Evolutionary conservation across 2,888 invertebrate species (phyloP).

Genomic region (Micropterix aruncella): DNA sequence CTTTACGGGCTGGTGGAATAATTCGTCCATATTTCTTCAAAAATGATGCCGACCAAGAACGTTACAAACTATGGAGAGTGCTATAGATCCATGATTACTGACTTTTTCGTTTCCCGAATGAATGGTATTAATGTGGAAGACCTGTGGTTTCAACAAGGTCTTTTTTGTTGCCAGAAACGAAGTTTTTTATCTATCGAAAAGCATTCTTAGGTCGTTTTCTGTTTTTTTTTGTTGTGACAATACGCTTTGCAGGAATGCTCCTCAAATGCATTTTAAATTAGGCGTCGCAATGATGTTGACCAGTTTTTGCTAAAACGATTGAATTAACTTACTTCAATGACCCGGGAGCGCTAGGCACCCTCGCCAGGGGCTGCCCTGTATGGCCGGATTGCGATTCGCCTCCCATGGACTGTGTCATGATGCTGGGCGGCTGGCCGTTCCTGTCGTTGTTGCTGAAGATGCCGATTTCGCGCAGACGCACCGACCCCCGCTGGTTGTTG

Average conservation of each 20-base stretch:
- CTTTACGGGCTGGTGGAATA: too few relatives aligned
- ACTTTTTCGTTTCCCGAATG: not conserved
- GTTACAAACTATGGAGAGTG: too few relatives aligned
- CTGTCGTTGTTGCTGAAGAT: constrained; percentile 23
- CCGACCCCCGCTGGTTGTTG: constrained; percentile 25
- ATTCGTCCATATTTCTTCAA: too few relatives aligned
- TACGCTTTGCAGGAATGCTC: not conserved
- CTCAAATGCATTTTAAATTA: not conserved
- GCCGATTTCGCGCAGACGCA: constrained; percentile 34
- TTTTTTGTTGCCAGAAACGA: constrained; percentile 5
- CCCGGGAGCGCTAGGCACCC: constrained; percentile 63
- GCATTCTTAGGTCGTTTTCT: too few relatives aligned
- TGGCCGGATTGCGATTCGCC: constrained; percentile 23
- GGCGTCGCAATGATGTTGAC: too few relatives aligned
- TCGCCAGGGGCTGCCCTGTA: constrained; percentile 29
- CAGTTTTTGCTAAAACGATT: too few relatives aligned
- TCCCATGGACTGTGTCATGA: constrained; percentile 39
- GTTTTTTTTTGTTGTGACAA: too few relatives aligned
- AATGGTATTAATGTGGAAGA: not conserved
- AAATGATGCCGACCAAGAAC: too few relatives aligned
- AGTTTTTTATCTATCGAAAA: too few relatives aligned
- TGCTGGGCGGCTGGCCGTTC: constrained; percentile 17
- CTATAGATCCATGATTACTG: too few relatives aligned
- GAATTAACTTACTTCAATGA: constrained; percentile 47
- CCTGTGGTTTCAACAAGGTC: constrained; percentile 1